Percentiles rank a stretch among this genome's conserved stretches.
These are phyloP conservation scores for Charanyca ferruginea DNA, from an alignment of 2,888 invertebrate genomes.

Conservation along the genomic window DNA sequence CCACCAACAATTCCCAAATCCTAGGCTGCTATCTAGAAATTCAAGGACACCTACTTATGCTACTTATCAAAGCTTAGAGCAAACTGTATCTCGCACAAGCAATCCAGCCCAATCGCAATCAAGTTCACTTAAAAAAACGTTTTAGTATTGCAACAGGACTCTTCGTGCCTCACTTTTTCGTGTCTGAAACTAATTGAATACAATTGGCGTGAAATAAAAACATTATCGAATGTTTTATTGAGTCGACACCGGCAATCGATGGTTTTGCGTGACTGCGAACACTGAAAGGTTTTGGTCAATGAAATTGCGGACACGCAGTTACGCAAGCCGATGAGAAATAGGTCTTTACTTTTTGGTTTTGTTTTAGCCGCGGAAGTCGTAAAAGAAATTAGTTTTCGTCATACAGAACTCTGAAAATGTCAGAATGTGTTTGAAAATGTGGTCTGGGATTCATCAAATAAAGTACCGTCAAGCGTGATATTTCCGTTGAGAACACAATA, in stretches of 20 bases:
- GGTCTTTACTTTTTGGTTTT: slow-evolving; percentile 17
- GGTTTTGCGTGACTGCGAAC: slow-evolving; percentile 73
- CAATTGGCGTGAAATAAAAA: slow-evolving; percentile 77
- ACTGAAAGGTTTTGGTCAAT: slow-evolving; percentile 66
- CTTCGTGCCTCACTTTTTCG: slow-evolving; percentile 69
- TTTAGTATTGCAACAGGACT: slow-evolving; percentile 66
- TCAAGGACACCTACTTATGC: too few relatives aligned
- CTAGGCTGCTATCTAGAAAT: too few relatives aligned
- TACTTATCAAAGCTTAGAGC: background rate
- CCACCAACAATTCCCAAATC: too few relatives aligned
- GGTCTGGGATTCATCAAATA: too few relatives aligned
- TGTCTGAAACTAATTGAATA: slow-evolving; percentile 78
- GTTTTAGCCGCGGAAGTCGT: slow-evolving; percentile 24
- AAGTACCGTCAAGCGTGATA: too few relatives aligned
- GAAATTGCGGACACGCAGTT: slow-evolving; percentile 64
- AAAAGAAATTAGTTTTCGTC: background rate
- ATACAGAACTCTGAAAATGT: background rate
- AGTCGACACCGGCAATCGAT: slow-evolving; percentile 69
- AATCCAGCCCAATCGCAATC: background rate
- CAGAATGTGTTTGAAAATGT: background rate
- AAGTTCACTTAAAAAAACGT: slow-evolving; percentile 14
- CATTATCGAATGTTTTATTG: slow-evolving; percentile 73
- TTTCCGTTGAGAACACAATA: too few relatives aligned
- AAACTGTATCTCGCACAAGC: background rate
- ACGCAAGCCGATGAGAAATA: slow-evolving; percentile 56